Evolutionary conservation across 2,113 vertebrate species (phyloP), one percentile per base, ranked within the genome.

Genomic region (Poecile atricapillus): DNA sequence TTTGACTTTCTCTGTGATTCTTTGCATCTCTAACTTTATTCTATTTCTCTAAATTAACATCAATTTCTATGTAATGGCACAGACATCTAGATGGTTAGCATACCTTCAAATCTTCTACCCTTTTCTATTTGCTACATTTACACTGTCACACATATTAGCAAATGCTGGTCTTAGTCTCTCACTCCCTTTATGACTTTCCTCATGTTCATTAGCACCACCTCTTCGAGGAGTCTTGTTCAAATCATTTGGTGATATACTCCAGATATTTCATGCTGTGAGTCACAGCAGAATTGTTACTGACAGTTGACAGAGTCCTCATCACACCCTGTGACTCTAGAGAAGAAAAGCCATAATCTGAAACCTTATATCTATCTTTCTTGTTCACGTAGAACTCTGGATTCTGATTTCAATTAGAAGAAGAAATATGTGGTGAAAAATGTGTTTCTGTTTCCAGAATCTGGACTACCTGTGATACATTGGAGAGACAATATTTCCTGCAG

Each of bases 41-140:
- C 21, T 55, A 21, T 71, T 92, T 85, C 68, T 89, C 44, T 65
- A 84, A 94, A 96, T 86, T 94, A 93, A 69, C 43, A 15, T 68
- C 31, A 69, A 78, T 77, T 88, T 91, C 77, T 92, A 35, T 65
- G 87, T 91, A 90, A 89, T 31, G 30, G 49, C 2, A 37, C 53
- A 63, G 44, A 49, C 52, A 87, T 13, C 31, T 56, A 52, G 25
- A 30, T 49, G 27, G 31, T 71, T 90, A 85, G 60, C 62, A 55
- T 58, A 80, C 47, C 16, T 78, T 63, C 35, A 80, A 35, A 65
- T 64, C 65, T 85, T 28, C 67, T 37, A 49, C 8, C 31, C 43
- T 63, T 35, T 76, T 37, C 43, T 83, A 35, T 68, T 68, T 83
- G 20, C 47, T 73, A 18, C 21, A 55, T 69, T 94, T 87, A 79